phyloP scores from a whole-genome alignment of 1,140 invertebrate genomes.

The Cyrtorhinus lividipennis region DNA sequence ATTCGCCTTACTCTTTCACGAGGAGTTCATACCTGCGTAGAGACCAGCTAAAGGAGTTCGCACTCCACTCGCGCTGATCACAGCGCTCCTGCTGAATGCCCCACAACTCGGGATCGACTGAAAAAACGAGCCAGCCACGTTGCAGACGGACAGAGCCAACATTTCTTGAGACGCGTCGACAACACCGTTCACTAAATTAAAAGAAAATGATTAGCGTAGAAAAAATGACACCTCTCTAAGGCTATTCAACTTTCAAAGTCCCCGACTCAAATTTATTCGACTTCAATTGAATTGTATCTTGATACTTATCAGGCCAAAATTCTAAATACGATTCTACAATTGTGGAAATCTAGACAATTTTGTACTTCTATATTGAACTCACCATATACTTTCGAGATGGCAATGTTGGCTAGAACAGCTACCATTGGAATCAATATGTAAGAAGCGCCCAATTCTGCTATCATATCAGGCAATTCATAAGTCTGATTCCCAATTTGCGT shows the following conservation, averaged over 20 bases:
- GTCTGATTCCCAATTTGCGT: conserved; percentile 39
- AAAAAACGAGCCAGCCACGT: conserved; percentile 56
- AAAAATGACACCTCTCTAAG: background rate
- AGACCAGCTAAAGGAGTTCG: conserved; percentile 56
- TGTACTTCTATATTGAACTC: conserved; percentile 26
- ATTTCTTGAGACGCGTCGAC: conserved; percentile 53
- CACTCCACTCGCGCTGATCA: conserved; percentile 59
- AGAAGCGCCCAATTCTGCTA: conserved; percentile 44
- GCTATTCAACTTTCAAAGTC: too few relatives aligned
- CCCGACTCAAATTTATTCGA: too few relatives aligned
- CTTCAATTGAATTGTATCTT: background rate
- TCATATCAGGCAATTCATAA: conserved; percentile 40
- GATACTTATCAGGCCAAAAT: background rate
- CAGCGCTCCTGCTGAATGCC: conserved; percentile 55
- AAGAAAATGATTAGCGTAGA: background rate
- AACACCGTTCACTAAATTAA: conserved; percentile 24
- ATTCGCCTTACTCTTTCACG: too few relatives aligned
- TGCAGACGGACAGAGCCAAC: conserved; percentile 48
- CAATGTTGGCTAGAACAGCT: conserved; percentile 57
- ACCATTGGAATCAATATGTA: conserved; percentile 55
- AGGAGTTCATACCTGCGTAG: conserved; percentile 44
- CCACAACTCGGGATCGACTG: conserved; percentile 55
- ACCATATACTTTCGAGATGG: conserved; percentile 65
- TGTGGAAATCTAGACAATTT: too few relatives aligned
- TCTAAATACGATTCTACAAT: conserved; percentile 13